Evolutionary conservation across 2,797 vertebrate genomes (phyloP), one percentile per base, ranked within the genome.

Genomic region (Monodelphis domestica): DNA sequence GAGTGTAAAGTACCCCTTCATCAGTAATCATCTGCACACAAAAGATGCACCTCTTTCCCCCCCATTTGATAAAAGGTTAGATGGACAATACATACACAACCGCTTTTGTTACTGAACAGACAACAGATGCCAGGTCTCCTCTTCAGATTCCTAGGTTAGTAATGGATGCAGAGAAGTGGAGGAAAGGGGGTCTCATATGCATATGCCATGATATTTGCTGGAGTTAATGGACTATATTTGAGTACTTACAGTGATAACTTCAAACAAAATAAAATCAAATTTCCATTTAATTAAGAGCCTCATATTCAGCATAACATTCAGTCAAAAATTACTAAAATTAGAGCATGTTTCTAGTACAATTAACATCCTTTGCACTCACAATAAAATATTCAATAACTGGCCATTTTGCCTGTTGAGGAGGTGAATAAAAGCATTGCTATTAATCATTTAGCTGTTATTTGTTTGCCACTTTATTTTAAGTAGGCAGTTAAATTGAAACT

Each of bases 221-320:
- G 7, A 96, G 98, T 98, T 99, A 99, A 99, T 99, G 98, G 98
- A 98, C 98, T 97, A 96, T 89, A 94, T 98, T 99, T 98, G 98
- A 99, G 98, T 98, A 97, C 98, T 99, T 98, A 98, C 98, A 98
- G 98, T 98, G 98, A 98, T 98, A 98, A 98, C 98, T 98, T 98
- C 98, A 98, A 98, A 98, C 98, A 98, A 99, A 99, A 99, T 98
- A 98, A 99, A 99, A 99, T 99, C 98, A 99, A 98, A 99, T 99
- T 98, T 99, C 98, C 98, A 98, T 98, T 98, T 98, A 99, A 99
- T 99, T 97, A 99, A 99, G 98, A 98, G 98, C 99, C 98, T 98
- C 97, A 98, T 94, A 98, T 98, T 98, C 97, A 96, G 97, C 92
- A 78, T 33, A 95, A 97, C 95, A 98, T 97, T 98, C 96, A 98